These are phyloP conservation scores for Leptopterna dolabrata DNA, from an alignment of 2,888 invertebrate genomes.

Conservation along the genomic window DNA sequence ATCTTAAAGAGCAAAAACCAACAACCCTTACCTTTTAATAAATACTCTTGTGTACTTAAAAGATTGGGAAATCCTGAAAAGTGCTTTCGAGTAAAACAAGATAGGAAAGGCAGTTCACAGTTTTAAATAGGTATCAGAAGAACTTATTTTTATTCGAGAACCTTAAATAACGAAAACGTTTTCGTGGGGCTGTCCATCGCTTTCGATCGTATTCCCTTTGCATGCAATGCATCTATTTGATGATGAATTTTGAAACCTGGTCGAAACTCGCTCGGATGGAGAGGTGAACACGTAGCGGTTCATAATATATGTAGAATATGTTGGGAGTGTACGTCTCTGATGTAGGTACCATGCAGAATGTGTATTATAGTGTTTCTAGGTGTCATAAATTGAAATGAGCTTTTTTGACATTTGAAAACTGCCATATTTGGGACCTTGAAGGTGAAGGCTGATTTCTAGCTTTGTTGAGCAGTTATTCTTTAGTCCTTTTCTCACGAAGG, in stretches of 20 bases:
- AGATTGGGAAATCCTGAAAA: constrained; percentile 45
- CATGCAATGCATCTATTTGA: neutral
- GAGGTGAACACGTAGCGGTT: neutral
- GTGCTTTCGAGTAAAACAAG: constrained; percentile 46
- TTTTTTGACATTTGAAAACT: too few species aligned
- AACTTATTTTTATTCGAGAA: constrained; percentile 19
- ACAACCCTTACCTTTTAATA: constrained; percentile 43
- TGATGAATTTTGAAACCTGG: neutral
- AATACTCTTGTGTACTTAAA: constrained; percentile 37
- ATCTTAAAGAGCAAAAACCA: constrained; percentile 24
- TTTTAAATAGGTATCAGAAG: constrained; percentile 6
- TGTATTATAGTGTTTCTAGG: too few species aligned
- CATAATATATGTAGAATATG: too few species aligned
- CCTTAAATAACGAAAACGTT: constrained; percentile 5
- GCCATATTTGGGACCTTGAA: too few species aligned
- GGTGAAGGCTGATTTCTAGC: too few species aligned
- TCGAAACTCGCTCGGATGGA: neutral
- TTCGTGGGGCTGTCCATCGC: constrained; percentile 4
- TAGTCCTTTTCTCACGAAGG: too few species aligned
- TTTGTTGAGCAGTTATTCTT: too few species aligned
- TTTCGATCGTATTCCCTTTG: neutral
- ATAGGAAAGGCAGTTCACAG: constrained; percentile 53
- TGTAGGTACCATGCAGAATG: too few species aligned
- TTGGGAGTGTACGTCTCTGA: too few species aligned
- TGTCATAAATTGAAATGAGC: too few species aligned